These are phyloP conservation scores for Leucoraja erinaceus DNA, from an alignment of 2,113 vertebrate species.

Conservation along the genomic window DNA sequence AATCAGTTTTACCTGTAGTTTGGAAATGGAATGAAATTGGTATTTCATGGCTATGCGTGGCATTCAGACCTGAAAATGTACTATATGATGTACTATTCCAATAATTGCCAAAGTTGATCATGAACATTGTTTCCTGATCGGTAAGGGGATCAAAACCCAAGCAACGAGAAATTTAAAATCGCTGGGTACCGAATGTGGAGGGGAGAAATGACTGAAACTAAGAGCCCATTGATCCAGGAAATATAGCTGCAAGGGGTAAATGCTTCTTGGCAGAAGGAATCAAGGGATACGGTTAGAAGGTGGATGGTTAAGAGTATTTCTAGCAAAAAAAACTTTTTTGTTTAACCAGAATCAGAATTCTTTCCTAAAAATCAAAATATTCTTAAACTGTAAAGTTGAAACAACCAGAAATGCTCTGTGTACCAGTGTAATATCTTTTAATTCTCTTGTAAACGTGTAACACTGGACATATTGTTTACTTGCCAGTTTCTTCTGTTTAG, in stretches of 20 bases:
- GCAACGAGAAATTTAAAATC: background rate
- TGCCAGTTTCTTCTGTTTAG: slow-evolving; percentile 19
- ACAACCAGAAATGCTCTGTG: background rate
- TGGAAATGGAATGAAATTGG: background rate
- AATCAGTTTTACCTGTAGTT: background rate
- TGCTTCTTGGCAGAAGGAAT: background rate
- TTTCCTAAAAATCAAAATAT: slow-evolving; percentile 24
- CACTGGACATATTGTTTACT: slow-evolving; percentile 20
- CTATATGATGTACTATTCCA: background rate
- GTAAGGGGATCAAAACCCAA: background rate
- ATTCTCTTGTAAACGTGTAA: background rate
- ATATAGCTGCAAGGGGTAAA: background rate
- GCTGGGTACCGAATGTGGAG: background rate
- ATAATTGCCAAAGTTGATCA: slow-evolving; percentile 2
- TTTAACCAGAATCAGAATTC: background rate
- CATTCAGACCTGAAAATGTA: background rate
- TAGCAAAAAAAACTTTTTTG: background rate
- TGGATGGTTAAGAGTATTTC: background rate
- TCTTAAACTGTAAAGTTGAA: slow-evolving; percentile 1
- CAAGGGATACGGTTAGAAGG: background rate
- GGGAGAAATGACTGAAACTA: background rate
- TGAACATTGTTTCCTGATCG: background rate
- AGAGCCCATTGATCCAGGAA: background rate
- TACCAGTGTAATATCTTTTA: slow-evolving; percentile 2
- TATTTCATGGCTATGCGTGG: background rate